Conservation (phyloP, 2,888 invertebrate genomes). For the Cyrtodaria siliqua region DNA sequence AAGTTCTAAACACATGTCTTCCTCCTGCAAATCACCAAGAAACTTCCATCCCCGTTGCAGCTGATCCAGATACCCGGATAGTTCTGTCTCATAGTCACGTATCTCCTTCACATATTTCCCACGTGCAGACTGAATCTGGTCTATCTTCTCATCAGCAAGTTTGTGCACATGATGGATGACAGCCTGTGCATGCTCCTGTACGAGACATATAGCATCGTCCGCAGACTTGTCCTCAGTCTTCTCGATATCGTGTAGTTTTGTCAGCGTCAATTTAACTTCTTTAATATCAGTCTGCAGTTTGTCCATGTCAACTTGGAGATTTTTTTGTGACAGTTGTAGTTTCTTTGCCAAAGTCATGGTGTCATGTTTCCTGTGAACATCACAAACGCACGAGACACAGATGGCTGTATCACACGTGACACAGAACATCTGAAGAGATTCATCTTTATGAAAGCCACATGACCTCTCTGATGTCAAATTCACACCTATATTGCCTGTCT, state of each 20-base stretch:
- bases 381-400: constrained; percentile 77
- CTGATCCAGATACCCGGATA: constrained; percentile 61
- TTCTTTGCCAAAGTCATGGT: constrained; percentile 74
- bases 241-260: constrained; percentile 63
- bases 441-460: constrained; percentile 71
- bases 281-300: constrained; percentile 63
- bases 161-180: constrained; percentile 63
- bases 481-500: constrained; percentile 66
- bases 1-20: constrained; percentile 78
- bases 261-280: constrained; percentile 50
- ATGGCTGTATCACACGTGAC: constrained; percentile 72
- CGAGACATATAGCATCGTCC: constrained; percentile 55
- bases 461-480: constrained; percentile 65
- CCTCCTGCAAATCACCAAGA: constrained; percentile 75
- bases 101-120: constrained; percentile 62
- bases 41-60: constrained; percentile 70
- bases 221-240: constrained; percentile 60
- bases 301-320: constrained; percentile 74
- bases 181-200: constrained; percentile 64
- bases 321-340: constrained; percentile 65
- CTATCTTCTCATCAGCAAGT: constrained; percentile 61
- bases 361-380: constrained; percentile 73
- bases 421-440: constrained; percentile 77
- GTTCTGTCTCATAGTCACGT: constrained; percentile 60
- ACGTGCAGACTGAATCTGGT: constrained; percentile 60